Evolutionary conservation across 1,140 invertebrate genomes (phyloP), one percentile per base, ranked within the genome.

Genomic region (Thalassaphorura encarpata): DNA sequence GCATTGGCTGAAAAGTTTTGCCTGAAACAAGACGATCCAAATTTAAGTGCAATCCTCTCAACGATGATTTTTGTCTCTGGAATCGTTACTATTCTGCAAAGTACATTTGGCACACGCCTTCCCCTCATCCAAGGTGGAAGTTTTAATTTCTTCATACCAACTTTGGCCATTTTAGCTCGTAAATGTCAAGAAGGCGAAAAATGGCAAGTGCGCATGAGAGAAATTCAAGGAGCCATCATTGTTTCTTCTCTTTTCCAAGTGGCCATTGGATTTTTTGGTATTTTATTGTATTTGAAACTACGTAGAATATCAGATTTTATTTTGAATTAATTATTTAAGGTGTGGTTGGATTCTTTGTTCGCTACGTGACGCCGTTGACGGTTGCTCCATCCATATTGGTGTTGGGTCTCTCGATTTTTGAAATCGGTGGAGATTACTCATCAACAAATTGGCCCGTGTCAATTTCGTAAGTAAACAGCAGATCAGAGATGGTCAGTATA

Each of bases 1-100:
- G 83, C 92, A 39, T 68, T 92, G 11, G 39, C 43, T 6, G 69
- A 70, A 4, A 53, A 67, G 16, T 64, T 78, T 51, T 78, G 77
- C 65, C 73, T 79, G 39, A 63, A 61, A 0, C 67, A 69, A 19
- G 61, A 69, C 41, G 68, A 72, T 51, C 69, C 71, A 1, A 71
- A 63, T 6, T 52, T 67, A 26, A 71, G 63, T 27, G 68, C 74
- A 56, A 67, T 79, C 8, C 72, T 78, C 27, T 72, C 70, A 0
- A 75, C 76, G 8, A 72, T 75, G 15, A 75, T 77, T 56, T 76
- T 78, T 62, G 72, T 76, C 2, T 74, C 75, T n/a, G 78, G 78
- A 3, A 52, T 79, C 2, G 69, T 65, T 0, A 65, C 63, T 16
- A 27, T 65, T 19, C 24, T 65, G 4, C 63, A 65, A 53, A 58